phyloP scores from a whole-genome alignment of 2,113 vertebrate genomes.

The Pagrus major region DNA sequence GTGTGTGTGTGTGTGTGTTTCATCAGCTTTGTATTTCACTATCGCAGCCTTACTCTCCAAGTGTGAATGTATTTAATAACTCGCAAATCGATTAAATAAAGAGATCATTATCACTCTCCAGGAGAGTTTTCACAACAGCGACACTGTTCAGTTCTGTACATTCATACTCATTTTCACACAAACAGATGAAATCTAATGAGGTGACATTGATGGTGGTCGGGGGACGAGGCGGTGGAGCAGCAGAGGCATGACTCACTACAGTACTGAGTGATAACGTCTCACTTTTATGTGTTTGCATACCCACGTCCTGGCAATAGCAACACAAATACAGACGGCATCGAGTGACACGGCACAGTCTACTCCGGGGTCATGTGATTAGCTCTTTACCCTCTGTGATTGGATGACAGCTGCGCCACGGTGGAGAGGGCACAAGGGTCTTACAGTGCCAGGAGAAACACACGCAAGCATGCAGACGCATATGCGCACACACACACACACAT shows the following conservation, averaged over 20 bases:
- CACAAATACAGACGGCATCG: constrained; percentile 69
- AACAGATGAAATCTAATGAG: background rate
- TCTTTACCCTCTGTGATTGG: constrained; percentile 72
- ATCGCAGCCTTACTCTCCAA: constrained; percentile 29
- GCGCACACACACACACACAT: constrained; percentile 36
- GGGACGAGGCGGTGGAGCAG: background rate
- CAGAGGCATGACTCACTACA: background rate
- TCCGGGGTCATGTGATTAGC: constrained; percentile 74
- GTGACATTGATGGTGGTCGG: background rate
- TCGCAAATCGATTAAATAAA: background rate
- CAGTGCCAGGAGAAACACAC: constrained; percentile 63
- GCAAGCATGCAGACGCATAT: constrained; percentile 44
- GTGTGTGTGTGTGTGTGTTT: constrained; percentile 6
- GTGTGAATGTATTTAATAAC: background rate
- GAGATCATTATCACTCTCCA: background rate
- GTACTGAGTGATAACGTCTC: constrained; percentile 35
- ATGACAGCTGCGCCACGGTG: constrained; percentile 64
- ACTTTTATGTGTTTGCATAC: constrained; percentile 66
- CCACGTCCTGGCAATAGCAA: constrained; percentile 56
- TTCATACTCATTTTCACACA: background rate
- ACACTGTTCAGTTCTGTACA: background rate
- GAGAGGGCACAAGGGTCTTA: constrained; percentile 64
- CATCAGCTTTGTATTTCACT: constrained; percentile 17
- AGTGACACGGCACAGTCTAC: constrained; percentile 69
- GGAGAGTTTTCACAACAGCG: background rate